phyloP scores from a whole-genome alignment of 2,797 vertebrate genomes.

The Heterohyrax brucei region DNA sequence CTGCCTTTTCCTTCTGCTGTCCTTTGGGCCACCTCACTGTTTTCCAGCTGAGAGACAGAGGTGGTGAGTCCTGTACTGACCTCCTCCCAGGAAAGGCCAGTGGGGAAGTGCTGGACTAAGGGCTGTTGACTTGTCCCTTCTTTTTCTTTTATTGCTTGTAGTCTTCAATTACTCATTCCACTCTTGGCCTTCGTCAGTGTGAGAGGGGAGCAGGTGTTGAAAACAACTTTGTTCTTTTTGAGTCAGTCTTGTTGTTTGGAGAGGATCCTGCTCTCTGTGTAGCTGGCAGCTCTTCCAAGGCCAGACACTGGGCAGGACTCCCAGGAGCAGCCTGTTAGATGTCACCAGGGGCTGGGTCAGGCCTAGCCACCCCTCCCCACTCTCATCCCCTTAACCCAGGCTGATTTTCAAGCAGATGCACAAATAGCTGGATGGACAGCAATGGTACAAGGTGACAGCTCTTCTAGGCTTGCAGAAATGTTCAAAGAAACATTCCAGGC shows the following conservation, averaged over 20 bases:
- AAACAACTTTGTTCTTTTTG: constrained; percentile 57
- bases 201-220: constrained; percentile 69
- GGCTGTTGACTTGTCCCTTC: background rate
- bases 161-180: background rate
- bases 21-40: background rate
- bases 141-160: background rate
- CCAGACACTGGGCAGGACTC: constrained; percentile 66
- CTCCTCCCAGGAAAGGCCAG: background rate
- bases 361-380: background rate
- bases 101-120: background rate
- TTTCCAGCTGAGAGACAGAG: background rate
- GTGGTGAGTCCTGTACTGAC: background rate
- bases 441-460: background rate
- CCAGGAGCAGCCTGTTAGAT: constrained; percentile 3
- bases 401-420: constrained; percentile 46
- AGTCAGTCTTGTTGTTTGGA: constrained; percentile 13
- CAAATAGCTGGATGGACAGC: background rate
- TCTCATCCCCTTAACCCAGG: background rate
- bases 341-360: background rate
- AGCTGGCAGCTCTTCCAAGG: constrained; percentile 41
- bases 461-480: background rate
- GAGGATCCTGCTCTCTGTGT: constrained; percentile 1
- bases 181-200: constrained; percentile 39
- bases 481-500: background rate
- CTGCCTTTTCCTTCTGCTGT: background rate